Evolutionary conservation across 2,888 invertebrate species (phyloP).

Genomic region (Chymomyza amoena): DNA sequence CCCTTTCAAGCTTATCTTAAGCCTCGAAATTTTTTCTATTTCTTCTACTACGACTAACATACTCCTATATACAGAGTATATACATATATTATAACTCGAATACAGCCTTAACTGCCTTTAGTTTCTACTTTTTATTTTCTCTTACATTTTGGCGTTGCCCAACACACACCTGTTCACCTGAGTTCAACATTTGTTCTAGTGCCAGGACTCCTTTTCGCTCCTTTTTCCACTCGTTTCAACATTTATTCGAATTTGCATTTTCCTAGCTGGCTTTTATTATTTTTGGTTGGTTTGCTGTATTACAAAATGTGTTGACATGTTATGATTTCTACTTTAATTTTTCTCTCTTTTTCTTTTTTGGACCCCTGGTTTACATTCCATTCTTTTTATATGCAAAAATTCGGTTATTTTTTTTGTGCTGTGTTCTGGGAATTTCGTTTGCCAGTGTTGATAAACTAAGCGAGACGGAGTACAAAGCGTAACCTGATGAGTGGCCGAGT

Average conservation of each 20-base stretch:
- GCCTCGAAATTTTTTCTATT: no score
- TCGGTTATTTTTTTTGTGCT: not conserved
- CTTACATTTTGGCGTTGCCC: slow-evolving; percentile 41
- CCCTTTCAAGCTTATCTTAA: no score
- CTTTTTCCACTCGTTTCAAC: slow-evolving; percentile 6
- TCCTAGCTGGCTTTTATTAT: slow-evolving; percentile 40
- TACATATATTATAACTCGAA: not conserved
- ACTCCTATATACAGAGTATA: no score
- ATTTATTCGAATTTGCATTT: slow-evolving; percentile 58
- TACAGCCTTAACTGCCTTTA: slow-evolving; percentile 4
- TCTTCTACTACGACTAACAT: no score
- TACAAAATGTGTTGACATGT: slow-evolving; percentile 60
- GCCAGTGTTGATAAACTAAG: not conserved
- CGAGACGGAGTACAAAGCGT: not conserved
- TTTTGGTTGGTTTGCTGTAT: slow-evolving; percentile 54
- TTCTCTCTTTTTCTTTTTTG: slow-evolving; percentile 4
- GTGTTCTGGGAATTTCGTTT: not conserved
- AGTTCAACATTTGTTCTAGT: slow-evolving; percentile 8
- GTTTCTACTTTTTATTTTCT: slow-evolving; percentile 32
- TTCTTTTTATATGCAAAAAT: not conserved
- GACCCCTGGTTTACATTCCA: not conserved
- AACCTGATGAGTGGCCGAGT: no score
- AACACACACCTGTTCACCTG: slow-evolving; percentile 57
- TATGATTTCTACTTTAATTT: slow-evolving; percentile 63
- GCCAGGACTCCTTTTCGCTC: not conserved